A percentile compares a stretch with the other conserved stretches of the same genome.
Conservation (phyloP, 2,797 vertebrate genomes). For the Artibeus jamaicensis region DNA sequence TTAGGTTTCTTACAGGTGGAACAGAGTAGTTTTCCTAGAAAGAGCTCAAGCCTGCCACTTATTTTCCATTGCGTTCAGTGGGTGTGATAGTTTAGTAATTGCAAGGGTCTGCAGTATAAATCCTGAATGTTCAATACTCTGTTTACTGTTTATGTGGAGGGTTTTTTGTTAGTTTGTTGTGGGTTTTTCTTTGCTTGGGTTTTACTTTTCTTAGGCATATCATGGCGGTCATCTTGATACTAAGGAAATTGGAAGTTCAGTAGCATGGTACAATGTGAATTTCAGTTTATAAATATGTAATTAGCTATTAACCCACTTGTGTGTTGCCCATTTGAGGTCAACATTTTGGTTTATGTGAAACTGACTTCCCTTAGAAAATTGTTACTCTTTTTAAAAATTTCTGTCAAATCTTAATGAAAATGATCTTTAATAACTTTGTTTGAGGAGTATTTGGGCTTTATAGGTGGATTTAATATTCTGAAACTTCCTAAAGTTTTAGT, state of each 20-base stretch:
- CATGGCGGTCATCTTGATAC: background rate
- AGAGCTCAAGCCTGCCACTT: background rate
- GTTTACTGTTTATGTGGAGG: background rate
- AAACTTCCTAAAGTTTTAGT: background rate
- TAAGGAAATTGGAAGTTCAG: background rate
- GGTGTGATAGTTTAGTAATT: background rate
- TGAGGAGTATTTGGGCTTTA: background rate
- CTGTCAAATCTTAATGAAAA: background rate
- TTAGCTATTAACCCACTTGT: background rate
- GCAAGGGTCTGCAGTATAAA: background rate
- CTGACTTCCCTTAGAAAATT: background rate
- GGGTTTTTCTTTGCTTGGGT: background rate
- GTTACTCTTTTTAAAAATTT: background rate
- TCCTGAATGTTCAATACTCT: background rate
- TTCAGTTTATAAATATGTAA: background rate
- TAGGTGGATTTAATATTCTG: background rate
- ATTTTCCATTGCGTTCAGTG: background rate
- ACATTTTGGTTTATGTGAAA: background rate
- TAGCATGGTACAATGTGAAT: background rate
- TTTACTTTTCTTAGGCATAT: background rate
- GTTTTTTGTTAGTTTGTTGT: background rate
- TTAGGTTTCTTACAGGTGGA: background rate
- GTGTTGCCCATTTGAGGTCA: background rate
- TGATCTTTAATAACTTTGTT: background rate
- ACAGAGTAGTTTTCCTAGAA: background rate